A percentile compares a stretch with the other conserved stretches of the same genome.
phyloP scores from a whole-genome alignment of 2,888 invertebrate genomes.

The Amphipoea oculea region DNA sequence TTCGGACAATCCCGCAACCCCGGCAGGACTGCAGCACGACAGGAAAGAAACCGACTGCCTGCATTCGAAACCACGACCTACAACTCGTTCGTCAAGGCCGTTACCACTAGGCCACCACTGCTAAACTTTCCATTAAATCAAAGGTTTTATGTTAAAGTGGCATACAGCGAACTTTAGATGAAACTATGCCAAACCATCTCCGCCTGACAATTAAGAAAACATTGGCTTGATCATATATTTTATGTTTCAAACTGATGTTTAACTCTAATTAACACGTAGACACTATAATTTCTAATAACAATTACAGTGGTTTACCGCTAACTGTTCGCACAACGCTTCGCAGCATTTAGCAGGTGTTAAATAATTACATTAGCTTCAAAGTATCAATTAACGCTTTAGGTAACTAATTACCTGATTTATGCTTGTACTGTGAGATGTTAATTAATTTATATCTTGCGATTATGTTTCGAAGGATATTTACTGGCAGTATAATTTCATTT shows the following conservation, averaged over 20 bases:
- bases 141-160: not conserved
- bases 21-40: no score
- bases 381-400: slow-evolving; percentile 41
- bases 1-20: no score
- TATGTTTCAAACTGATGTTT: no score
- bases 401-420: slow-evolving; percentile 51
- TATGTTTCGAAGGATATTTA: not conserved
- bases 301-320: slow-evolving; percentile 26
- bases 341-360: slow-evolving; percentile 48
- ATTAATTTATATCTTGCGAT: slow-evolving; percentile 15
- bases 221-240: no score
- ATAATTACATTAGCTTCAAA: slow-evolving; percentile 31
- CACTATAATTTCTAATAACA: slow-evolving; percentile 17
- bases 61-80: no score
- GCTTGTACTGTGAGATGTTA: slow-evolving; percentile 21
- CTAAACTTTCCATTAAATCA: not conserved
- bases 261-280: slow-evolving; percentile 6
- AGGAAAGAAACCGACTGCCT: no score
- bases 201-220: not conserved
- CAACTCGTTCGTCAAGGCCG: no score
- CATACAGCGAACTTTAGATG: not conserved
- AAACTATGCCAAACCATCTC: not conserved
- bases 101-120: no score
- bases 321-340: slow-evolving; percentile 28
- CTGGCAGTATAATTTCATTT: not conserved